These are phyloP conservation scores for Anabas testudineus DNA, from an alignment of 2,797 vertebrate species.

Conservation along the genomic window DNA sequence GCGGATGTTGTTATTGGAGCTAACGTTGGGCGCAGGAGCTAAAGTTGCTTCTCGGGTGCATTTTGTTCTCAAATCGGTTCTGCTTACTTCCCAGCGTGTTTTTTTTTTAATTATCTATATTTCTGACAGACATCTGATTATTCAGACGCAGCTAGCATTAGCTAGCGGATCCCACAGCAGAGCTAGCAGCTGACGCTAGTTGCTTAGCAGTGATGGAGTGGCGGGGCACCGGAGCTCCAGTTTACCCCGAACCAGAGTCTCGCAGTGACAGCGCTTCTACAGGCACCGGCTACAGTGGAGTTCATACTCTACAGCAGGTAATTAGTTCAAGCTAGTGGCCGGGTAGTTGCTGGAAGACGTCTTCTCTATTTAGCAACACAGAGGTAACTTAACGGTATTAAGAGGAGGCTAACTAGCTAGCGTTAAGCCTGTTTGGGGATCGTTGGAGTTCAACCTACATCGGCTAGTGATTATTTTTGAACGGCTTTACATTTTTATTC, in stretches of 20 bases:
- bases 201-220: slow-evolving; percentile 80
- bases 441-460: neutral
- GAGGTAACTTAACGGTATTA: neutral
- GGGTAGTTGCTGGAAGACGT: neutral
- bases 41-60: neutral
- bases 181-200: slow-evolving; percentile 49
- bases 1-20: slow-evolving; percentile 24
- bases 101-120: neutral
- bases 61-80: neutral
- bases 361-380: neutral
- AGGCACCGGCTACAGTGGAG: neutral
- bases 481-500: neutral
- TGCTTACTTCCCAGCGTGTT: neutral
- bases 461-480: neutral
- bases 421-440: slow-evolving; percentile 8
- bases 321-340: neutral
- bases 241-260: slow-evolving; percentile 41
- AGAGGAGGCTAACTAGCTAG: slow-evolving; percentile 42
- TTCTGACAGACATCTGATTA: neutral
- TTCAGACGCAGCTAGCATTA: slow-evolving; percentile 45
- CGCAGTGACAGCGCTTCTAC: slow-evolving; percentile 22
- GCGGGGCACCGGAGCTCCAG: slow-evolving; percentile 65
- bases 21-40: slow-evolving; percentile 4
- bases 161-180: slow-evolving; percentile 32
- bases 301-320: slow-evolving; percentile 66